phyloP scores from a whole-genome alignment of 2,113 vertebrate species.

The Nycticryphes semicollaris region DNA sequence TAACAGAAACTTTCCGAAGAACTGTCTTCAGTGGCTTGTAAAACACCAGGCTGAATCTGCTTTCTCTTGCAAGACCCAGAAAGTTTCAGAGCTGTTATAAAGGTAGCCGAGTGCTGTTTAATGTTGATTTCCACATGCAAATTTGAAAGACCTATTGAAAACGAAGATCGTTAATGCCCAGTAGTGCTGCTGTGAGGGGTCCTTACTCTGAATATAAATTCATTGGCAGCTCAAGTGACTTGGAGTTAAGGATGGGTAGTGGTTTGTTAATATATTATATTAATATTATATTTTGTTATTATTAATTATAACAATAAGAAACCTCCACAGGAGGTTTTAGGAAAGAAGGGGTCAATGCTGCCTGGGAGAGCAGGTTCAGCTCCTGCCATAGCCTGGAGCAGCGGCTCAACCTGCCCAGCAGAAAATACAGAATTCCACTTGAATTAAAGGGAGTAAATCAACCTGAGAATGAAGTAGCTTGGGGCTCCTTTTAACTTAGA shows the following conservation, averaged over 20 bases:
- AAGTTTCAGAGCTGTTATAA: background rate
- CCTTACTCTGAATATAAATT: background rate
- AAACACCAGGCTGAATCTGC: background rate
- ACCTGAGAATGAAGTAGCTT: background rate
- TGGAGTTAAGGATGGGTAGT: background rate
- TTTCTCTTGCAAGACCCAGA: background rate
- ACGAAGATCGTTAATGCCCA: background rate
- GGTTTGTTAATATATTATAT: background rate
- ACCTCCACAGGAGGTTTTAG: background rate
- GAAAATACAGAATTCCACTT: background rate
- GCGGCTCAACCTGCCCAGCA: background rate
- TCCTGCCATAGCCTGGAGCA: background rate
- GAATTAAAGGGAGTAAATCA: conserved; percentile 7
- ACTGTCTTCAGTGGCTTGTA: background rate
- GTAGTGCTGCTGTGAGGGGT: background rate
- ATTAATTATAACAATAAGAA: no score
- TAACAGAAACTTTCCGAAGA: background rate
- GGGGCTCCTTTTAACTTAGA: no score
- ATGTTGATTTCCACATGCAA: background rate
- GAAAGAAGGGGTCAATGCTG: background rate
- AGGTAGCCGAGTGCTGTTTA: background rate
- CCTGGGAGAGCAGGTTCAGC: background rate
- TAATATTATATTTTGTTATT: no score
- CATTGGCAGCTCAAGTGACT: background rate
- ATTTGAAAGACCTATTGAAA: background rate